phyloP scores from a whole-genome alignment of 2,113 vertebrate species.

The Silurus meridionalis region DNA sequence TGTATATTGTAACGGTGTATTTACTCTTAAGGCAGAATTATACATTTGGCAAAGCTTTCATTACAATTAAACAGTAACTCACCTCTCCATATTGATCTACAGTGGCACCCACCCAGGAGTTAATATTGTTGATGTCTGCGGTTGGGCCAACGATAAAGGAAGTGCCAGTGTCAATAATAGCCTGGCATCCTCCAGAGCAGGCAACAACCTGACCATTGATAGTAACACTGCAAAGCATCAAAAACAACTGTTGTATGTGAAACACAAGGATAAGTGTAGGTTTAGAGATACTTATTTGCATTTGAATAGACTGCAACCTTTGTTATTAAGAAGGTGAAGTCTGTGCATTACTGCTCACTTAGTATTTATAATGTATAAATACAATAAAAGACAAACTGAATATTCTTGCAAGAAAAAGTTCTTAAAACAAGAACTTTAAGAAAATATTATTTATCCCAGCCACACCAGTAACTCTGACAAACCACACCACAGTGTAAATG shows the following conservation, averaged over 20 bases:
- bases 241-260: neutral
- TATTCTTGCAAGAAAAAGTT: neutral
- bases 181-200: conserved; percentile 64
- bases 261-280: too few species aligned
- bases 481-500: neutral
- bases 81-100: conserved; percentile 62
- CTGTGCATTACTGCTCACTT: neutral
- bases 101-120: conserved; percentile 61
- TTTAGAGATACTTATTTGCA: neutral
- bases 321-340: neutral
- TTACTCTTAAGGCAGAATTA: neutral
- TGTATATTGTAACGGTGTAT: neutral
- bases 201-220: conserved; percentile 65
- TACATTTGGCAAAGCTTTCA: neutral
- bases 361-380: neutral
- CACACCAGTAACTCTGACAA: neutral
- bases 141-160: conserved; percentile 65
- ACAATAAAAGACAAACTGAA: neutral
- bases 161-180: conserved; percentile 71
- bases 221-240: conserved; percentile 56
- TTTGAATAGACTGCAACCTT: neutral
- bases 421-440: neutral
- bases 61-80: conserved; percentile 50
- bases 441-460: neutral
- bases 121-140: conserved; percentile 65